These are phyloP conservation scores for Vulpes ferrilata DNA, from an alignment of 2,113 vertebrate species.

Conservation along the genomic window DNA sequence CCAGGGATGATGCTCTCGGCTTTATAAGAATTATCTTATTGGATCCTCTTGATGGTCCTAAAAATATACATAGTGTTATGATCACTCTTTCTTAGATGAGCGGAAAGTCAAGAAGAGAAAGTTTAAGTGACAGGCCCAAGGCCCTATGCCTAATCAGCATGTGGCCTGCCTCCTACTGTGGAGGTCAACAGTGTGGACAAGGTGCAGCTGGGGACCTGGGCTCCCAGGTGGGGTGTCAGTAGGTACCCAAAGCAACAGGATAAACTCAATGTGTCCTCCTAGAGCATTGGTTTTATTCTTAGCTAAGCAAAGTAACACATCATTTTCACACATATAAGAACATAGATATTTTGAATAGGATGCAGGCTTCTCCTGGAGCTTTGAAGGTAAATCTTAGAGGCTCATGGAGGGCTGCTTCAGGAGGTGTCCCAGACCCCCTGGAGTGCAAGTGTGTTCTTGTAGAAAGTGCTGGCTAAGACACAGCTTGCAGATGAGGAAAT, in stretches of 20 bases:
- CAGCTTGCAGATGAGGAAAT: not conserved
- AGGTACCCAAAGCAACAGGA: not conserved
- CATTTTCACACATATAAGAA: not conserved
- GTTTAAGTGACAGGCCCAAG: not conserved
- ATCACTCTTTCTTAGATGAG: not conserved
- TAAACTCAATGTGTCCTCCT: not conserved
- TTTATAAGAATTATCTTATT: not conserved
- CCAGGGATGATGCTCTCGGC: not conserved
- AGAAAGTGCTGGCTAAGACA: not conserved
- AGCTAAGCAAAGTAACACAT: not conserved
- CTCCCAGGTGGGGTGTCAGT: rapidly evolving
- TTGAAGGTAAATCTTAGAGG: not conserved
- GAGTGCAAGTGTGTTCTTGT: rapidly evolving
- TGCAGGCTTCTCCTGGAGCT: not conserved
- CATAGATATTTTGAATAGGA: not conserved
- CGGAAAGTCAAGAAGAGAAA: not conserved
- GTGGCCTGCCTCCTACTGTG: not conserved
- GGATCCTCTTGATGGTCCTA: not conserved
- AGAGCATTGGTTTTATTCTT: not conserved
- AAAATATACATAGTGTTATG: not conserved
- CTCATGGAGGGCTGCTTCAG: rapidly evolving
- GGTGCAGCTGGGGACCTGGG: not conserved
- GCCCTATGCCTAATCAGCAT: rapidly evolving
- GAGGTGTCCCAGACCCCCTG: not conserved
- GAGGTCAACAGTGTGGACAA: rapidly evolving